Conservation (phyloP, 2,113 vertebrate genomes). For the Meles meles region DNA sequence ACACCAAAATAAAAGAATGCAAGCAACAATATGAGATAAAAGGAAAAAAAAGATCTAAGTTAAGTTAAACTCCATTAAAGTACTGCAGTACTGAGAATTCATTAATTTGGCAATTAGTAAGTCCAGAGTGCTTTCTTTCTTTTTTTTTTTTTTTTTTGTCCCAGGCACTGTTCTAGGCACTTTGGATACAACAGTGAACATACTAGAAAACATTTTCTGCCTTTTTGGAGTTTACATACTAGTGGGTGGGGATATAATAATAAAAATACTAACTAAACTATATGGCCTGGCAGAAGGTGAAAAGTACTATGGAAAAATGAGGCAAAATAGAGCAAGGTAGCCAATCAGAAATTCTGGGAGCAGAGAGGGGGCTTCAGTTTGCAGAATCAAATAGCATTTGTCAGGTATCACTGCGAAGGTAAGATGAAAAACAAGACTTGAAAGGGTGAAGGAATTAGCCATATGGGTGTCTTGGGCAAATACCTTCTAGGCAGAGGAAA, state of each 20-base stretch:
- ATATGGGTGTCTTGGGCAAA: neutral
- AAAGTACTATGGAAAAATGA: neutral
- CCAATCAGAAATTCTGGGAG: neutral
- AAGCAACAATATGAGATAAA: neutral
- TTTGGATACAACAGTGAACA: neutral
- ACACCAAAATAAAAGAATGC: neutral
- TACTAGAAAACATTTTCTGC: neutral
- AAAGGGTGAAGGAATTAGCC: neutral
- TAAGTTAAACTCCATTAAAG: neutral
- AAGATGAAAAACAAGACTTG: too few relatives aligned
- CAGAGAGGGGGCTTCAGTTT: neutral
- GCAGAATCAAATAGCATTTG: neutral
- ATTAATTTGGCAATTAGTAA: neutral
- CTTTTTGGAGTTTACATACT: neutral
- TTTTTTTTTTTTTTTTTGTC: too few relatives aligned
- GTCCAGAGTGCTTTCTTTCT: neutral
- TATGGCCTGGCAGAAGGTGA: neutral
- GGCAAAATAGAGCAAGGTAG: neutral
- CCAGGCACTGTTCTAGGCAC: neutral
- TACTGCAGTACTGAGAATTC: neutral
- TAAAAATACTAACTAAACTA: neutral
- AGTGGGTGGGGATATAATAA: neutral
- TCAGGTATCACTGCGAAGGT: neutral
- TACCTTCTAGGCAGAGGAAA: neutral
- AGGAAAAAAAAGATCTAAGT: neutral